Base-by-base conservation (phyloP, 2,113 vertebrate genomes). In the Hepsetus odoe region DNA sequence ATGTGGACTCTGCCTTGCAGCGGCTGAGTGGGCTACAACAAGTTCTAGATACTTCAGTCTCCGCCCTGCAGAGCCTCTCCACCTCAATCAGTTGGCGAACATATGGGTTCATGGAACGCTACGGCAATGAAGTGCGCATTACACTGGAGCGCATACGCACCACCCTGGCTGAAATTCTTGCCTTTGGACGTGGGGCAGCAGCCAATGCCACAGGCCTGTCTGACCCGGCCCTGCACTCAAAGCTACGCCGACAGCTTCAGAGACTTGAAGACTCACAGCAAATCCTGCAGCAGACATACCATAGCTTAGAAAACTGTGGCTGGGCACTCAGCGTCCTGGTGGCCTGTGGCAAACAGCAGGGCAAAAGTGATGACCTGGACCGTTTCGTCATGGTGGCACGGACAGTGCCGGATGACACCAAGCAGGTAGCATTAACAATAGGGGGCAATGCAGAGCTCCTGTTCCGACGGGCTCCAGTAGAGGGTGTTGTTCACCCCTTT, bases 311-410 rank as follows among this genome's bases (percentile, higher is more conserved):
- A 49, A 94, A 89, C 80, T 93, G 89, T 83, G 90, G 84, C 85
- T 98, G 97, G 96, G 93, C 95, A 7, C 85, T 95, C 76, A 95
- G 95, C 0, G 64, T 94, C 20, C 85, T 98, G 4, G 92, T 87
- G 1, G 33, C 74, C 0, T 82, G 88, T 0, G 64, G 67, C 2
- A 95, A 93, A 77, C 90, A 91, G 42, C 94, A 94, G 58, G 93
- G 85, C 89, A 97, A 96, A 84, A 95, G 91, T 1, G 96, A 98
- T 5, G 94, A 97, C 72, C 89, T 98, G 87, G 96, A 98, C 58
- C 92, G 97, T 53, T 96, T 97, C 53, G 85, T 98, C 33, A 96
- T 98, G 97, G 97, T 99, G 73, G 96, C 96, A 0, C 91, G 94
- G 90, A 95, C 94, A 0, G 91, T 98, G 7, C 95, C 95, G 0